These are phyloP conservation scores for Choloepus didactylus DNA, from an alignment of 2,797 vertebrate species.

Conservation along the genomic window DNA sequence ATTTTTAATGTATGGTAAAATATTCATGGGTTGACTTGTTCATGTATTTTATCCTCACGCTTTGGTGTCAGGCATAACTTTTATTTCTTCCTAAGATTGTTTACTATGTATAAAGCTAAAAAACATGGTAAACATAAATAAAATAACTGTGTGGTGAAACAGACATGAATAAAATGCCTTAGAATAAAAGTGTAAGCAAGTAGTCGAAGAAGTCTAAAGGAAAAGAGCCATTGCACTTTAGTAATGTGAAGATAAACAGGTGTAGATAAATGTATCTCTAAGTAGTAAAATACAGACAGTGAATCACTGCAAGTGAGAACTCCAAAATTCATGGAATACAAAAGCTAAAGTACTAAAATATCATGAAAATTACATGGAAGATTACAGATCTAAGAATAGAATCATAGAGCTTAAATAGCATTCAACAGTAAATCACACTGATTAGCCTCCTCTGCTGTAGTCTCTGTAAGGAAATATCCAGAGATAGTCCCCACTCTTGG, in stretches of 20 bases:
- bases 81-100: too few relatives aligned
- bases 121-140: not conserved
- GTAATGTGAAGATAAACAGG: not conserved
- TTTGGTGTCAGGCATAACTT: too few relatives aligned
- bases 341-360: too few relatives aligned
- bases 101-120: not conserved
- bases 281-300: too few relatives aligned
- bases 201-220: not conserved
- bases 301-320: too few relatives aligned
- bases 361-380: too few relatives aligned
- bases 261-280: too few relatives aligned
- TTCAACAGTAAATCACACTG: not conserved
- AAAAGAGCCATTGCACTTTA: not conserved
- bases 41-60: too few relatives aligned
- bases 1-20: not conserved
- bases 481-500: not conserved
- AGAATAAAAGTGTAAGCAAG: not conserved
- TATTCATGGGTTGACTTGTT: too few relatives aligned
- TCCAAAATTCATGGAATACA: too few relatives aligned
- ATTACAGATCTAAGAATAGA: not conserved
- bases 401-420: not conserved
- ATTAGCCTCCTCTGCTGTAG: too few relatives aligned
- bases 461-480: not conserved
- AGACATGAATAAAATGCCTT: not conserved
- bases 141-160: not conserved